Base-by-base conservation (phyloP, 2,797 vertebrate genomes). In the Knipowitschia caucasica region DNA sequence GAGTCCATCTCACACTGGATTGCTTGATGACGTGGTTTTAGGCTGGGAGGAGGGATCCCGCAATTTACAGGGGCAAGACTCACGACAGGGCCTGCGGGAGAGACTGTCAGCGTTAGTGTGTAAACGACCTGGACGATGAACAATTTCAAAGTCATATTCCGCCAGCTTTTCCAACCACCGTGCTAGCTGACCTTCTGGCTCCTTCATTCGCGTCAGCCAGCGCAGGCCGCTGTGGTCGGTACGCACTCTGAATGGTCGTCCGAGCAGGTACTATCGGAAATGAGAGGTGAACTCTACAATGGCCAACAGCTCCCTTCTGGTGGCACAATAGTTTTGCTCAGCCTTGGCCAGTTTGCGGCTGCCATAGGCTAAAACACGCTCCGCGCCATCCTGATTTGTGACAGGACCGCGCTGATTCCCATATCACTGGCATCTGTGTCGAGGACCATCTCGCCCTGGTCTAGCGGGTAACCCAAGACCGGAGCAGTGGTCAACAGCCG, bases 131-230 rank as follows among this genome's bases (percentile, higher is more conserved):
- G 55, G 64, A 2, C 14, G 30, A 7, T 78, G 57, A 7, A 78
- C 15, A 2, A 78, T 61, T 4, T 66, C 39, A 6, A 74, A 70
- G 12, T 70, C 4, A 9, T 67, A 81, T 9, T 75, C 56, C 0
- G 15, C 33, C 0, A 66, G 62, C 2, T 33, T 75, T 31, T 73
- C 53, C 0, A 63, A 3, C 71, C 61, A 66, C 53, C 0, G 65
- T 54, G 4, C 34, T 36, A 0, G 45, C 58, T 7, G 73, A 15
- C 1, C 33, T 60, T 1, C 8, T 8, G 1, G 56, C 71, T 58
- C 30, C 4, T 7, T 66, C 4, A 56, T 4, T 4, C 34, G 43
- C 3, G 43, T 46, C 11, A 64, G 15, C 47, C 53, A 50, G 10
- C 1, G 29, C 14, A 62, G 55, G 25, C 45, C 44, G 33, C 54